A percentile compares a stretch with the other conserved stretches of the same genome.
Conservation (phyloP, 2,797 vertebrate genomes). For the Sus cebifrons region DNA sequence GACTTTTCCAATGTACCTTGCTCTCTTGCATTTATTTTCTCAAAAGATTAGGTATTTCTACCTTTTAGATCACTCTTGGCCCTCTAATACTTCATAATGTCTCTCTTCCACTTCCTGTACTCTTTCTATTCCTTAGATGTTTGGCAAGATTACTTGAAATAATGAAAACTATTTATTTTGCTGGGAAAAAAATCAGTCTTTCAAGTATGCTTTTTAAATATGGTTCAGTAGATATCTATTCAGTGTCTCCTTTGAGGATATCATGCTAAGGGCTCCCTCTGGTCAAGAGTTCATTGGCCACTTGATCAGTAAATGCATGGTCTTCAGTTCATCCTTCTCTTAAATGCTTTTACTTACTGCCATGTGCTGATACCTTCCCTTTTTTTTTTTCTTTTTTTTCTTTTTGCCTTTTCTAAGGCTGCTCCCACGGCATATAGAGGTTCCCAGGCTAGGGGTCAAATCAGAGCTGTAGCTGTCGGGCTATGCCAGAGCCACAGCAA, state of each 20-base stretch:
- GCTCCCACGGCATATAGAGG: no score
- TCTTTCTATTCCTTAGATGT: conserved; percentile 27
- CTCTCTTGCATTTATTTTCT: conserved; percentile 58
- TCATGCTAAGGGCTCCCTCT: background rate
- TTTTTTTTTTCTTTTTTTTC: no score
- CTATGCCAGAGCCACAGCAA: no score
- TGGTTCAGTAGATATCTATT: background rate
- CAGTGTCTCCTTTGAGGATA: background rate
- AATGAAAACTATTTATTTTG: background rate
- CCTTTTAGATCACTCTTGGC: conserved; percentile 41
- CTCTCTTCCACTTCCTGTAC: conserved; percentile 28
- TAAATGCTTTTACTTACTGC: background rate
- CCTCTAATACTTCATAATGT: conserved; percentile 25
- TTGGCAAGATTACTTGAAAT: background rate
- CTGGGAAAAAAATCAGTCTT: background rate
- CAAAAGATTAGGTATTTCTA: conserved; percentile 50
- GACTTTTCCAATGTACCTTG: conserved; percentile 63
- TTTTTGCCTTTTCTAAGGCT: no score
- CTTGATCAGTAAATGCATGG: background rate
- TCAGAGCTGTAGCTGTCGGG: no score
- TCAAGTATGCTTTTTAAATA: background rate
- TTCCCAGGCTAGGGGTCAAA: no score
- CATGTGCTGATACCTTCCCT: background rate
- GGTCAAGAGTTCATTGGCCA: background rate
- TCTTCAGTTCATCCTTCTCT: background rate